Conservation (phyloP, 2,888 invertebrate genomes). For the Apodemia mormo region DNA sequence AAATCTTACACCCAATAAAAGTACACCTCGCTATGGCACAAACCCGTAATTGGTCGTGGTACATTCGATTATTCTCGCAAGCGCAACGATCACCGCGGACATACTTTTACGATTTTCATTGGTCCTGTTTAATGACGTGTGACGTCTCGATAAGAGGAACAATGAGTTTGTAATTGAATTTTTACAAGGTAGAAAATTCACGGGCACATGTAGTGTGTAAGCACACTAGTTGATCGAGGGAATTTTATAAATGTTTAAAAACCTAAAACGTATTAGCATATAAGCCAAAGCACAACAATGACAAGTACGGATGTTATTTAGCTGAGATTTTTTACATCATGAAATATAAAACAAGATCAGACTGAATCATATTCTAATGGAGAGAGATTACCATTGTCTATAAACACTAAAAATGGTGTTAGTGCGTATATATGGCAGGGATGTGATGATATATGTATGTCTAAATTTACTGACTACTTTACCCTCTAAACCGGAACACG, state of each 20-base stretch:
- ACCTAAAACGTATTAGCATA: neutral
- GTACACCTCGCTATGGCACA: constrained; percentile 63
- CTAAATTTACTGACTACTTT: too few species aligned
- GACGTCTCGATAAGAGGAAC: constrained; percentile 65
- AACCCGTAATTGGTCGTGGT: constrained; percentile 74
- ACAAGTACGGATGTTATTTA: too few species aligned
- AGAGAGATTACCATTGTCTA: too few species aligned
- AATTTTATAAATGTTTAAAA: neutral
- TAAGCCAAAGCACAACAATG: too few species aligned
- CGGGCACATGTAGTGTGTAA: constrained; percentile 30
- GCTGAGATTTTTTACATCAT: too few species aligned
- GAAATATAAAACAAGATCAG: too few species aligned
- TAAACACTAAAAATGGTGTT: too few species aligned
- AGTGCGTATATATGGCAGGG: too few species aligned
- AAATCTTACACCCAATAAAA: constrained; percentile 81
- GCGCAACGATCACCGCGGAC: constrained; percentile 53
- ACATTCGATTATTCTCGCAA: constrained; percentile 58
- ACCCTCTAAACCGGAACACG: too few species aligned
- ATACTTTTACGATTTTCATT: constrained; percentile 75
- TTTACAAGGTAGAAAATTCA: constrained; percentile 60
- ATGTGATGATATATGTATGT: too few species aligned
- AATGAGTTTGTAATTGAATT: constrained; percentile 73
- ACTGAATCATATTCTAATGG: too few species aligned
- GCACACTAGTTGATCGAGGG: constrained; percentile 1
- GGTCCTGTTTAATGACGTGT: constrained; percentile 76